Conservation (phyloP, 2,888 invertebrate species). For the Ectropis crepuscularia region DNA sequence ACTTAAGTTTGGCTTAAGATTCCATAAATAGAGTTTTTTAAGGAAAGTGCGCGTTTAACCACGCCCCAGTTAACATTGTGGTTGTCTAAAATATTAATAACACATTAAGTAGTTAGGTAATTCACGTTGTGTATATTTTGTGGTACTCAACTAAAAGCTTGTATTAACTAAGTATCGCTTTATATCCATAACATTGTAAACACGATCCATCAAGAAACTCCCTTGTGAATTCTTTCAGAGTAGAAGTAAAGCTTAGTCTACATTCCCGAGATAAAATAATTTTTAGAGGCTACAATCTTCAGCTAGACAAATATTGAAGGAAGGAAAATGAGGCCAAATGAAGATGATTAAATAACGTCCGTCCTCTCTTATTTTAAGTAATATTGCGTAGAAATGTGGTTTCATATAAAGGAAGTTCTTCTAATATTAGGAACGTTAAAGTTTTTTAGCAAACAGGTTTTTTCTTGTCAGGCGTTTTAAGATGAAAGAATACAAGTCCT, state of each 20-base stretch:
- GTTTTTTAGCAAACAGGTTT: no score
- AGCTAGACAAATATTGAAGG: neutral
- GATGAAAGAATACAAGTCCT: no score
- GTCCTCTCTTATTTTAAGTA: neutral
- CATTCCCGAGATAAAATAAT: neutral
- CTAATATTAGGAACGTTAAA: no score
- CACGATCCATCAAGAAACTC: slow-evolving; percentile 32
- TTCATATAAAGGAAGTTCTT: no score
- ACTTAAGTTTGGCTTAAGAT: no score
- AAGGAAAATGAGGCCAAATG: neutral
- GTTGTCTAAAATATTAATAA: neutral
- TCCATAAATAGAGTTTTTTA: no score
- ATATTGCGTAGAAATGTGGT: no score
- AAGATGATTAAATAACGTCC: neutral
- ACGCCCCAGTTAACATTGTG: no score
- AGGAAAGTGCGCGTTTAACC: no score
- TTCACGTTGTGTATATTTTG: neutral
- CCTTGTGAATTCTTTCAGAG: slow-evolving; percentile 13
- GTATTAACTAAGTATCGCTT: slow-evolving; percentile 1
- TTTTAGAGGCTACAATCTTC: neutral
- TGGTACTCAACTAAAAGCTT: neutral
- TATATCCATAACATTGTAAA: slow-evolving; percentile 21
- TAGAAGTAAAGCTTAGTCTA: neutral
- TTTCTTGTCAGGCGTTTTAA: no score
- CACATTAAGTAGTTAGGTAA: no score